These are phyloP conservation scores for Sterna hirundo DNA, from an alignment of 2,113 vertebrate species.

Conservation along the genomic window DNA sequence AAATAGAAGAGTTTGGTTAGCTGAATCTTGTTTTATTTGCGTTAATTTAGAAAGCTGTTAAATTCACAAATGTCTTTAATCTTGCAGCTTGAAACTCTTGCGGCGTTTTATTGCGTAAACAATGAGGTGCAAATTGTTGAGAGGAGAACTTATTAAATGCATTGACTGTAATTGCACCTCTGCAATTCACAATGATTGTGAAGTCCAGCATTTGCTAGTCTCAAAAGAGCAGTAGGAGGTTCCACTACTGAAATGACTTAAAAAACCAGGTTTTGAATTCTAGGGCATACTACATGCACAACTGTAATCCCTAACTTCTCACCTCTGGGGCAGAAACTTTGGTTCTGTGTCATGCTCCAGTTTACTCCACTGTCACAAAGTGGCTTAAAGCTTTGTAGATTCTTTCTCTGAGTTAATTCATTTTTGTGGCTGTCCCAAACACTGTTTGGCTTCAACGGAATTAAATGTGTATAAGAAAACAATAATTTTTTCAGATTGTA, in stretches of 20 bases:
- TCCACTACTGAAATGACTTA: background rate
- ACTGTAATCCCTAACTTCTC: background rate
- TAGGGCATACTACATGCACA: background rate
- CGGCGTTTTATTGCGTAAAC: background rate
- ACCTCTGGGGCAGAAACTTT: too few relatives aligned
- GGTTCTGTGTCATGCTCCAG: background rate
- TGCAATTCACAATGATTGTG: background rate
- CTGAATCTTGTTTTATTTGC: background rate
- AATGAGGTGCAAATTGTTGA: background rate
- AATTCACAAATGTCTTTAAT: background rate
- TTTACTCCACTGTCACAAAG: background rate
- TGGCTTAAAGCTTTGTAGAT: background rate
- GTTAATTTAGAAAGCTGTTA: background rate
- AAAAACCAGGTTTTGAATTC: background rate
- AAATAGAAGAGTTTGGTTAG: background rate
- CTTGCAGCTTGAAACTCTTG: background rate
- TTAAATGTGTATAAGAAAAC: background rate
- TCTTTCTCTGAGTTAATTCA: background rate
- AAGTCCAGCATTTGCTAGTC: background rate
- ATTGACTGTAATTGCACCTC: background rate
- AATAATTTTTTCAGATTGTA: background rate
- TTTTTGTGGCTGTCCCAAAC: background rate
- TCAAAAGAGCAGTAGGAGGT: background rate
- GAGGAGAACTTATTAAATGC: background rate
- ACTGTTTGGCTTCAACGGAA: background rate